A percentile compares a stretch with the other conserved stretches of the same genome.
These are phyloP conservation scores for Boulengeromyrus knoepffleri DNA, from an alignment of 2,113 vertebrate genomes.

Conservation along the genomic window DNA sequence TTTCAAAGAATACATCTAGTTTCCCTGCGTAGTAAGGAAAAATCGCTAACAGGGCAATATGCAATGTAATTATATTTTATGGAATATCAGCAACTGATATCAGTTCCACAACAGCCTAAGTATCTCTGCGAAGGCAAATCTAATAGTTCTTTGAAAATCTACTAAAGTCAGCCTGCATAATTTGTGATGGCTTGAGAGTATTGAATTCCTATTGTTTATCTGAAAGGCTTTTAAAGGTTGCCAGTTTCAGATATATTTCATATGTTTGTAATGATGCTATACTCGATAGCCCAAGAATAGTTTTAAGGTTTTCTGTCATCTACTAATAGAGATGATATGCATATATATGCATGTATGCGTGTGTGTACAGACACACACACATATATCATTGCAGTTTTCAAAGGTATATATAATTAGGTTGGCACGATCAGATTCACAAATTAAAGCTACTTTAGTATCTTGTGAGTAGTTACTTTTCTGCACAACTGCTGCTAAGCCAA, in stretches of 20 bases:
- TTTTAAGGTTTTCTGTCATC: not conserved
- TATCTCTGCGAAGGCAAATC: slow-evolving; percentile 1
- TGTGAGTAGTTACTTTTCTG: not conserved
- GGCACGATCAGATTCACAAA: not conserved
- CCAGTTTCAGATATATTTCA: not conserved
- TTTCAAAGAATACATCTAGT: slow-evolving; percentile 9
- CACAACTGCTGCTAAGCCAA: not conserved
- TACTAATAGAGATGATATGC: not conserved
- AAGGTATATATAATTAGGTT: not conserved
- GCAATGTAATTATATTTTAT: slow-evolving; percentile 14
- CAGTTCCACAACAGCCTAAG: slow-evolving; percentile 18
- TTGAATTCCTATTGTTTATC: slow-evolving; percentile 7
- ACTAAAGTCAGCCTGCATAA: slow-evolving; percentile 17
- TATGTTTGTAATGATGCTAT: not conserved
- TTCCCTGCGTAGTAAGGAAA: slow-evolving; percentile 11
- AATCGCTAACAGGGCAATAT: slow-evolving; percentile 14
- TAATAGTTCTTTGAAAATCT: slow-evolving; percentile 19
- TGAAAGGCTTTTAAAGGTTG: slow-evolving; percentile 6
- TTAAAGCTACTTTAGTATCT: not conserved
- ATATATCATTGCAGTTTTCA: not conserved
- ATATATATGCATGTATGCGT: not conserved
- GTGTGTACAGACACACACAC: not conserved
- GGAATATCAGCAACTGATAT: slow-evolving; percentile 14
- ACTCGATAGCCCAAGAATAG: not conserved
- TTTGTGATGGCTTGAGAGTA: slow-evolving; percentile 14